Evolutionary conservation across 2,888 invertebrate genomes (phyloP), one percentile per base, ranked within the genome.

Genomic region (Zelleria hepariella): DNA sequence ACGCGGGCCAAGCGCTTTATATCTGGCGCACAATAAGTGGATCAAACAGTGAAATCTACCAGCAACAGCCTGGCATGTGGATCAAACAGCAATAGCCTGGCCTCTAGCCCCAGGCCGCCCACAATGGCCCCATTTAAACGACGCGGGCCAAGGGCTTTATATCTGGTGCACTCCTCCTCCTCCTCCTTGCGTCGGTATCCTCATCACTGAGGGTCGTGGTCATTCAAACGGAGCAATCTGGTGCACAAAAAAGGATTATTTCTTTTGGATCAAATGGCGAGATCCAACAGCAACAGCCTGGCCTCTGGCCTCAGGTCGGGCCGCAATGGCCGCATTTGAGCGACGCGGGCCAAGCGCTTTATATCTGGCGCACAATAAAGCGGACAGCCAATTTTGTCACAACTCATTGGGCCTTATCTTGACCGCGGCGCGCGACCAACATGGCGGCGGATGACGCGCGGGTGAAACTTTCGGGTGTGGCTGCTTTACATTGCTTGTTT

Each of bases 331-430:
- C n/a, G 18, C 55, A 21, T 55, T 53, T 55, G 55, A 55, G 18
- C 55, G 55, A 55, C 55, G 32, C 7, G 59, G 26, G 27, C 49
- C 60, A 63, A 63, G 49, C 63, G 59, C 61, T 65, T 65, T 65
- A 65, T 62, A 59, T 63, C 59, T 68, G 59, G 64, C 69, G 62
- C 67, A 75, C 74, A 75, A 77, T 77, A 78, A 74, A 77, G 71
- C 69, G 68, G 72, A 74, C 75, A 73, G 71, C 74, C 78, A 77
- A 78, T 78, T 77, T 75, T 70, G 75, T 75, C 77, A 74, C 77
- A 78, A 78, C 77, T 78, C 77, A 78, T 75, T 77, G 74, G 64
- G 69, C 64, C 75, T 77, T 78, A 77, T 78, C 78, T 75, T 73
- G 74, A 74, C 77, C 76, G 71, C 72, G 61, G 63, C 62, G 64